Evolutionary conservation across 35 echinoderm and acorn worm species (phyloP), one percentile per base, ranked within the genome.

Genomic region (Acanthaster planci): DNA sequence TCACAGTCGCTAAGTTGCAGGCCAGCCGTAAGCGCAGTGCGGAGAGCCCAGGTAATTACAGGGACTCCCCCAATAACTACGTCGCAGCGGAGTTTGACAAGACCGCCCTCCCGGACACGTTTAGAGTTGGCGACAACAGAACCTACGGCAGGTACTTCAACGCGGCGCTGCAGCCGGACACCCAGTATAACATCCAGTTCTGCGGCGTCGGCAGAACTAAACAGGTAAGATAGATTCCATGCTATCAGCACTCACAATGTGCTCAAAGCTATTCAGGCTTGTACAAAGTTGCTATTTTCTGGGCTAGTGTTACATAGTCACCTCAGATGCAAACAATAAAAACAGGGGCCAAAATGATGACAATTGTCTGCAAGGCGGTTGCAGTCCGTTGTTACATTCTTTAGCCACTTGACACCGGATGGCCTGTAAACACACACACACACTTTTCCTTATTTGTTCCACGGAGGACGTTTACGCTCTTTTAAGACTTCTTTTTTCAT

Each of bases 71-170:
- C 17, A n/a, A 85, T 23, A 26, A 47, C 15, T 85, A 85, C 83
- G 47, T 85, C 27, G 60, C 83, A 2, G 83, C 19, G 2, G 67
- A 85, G 47, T 85, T 85, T n/a, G 42, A 37, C 38, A 75, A 76
- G 53, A 52, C 36, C 39, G 53, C 18, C 15, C 64, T 68, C 3
- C 83, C 83, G 0, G 22, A 9, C 1, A 85, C 39, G 34, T 85
- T 85, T 47, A 42, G 35, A 36, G 67, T 85, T 0, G 83, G 83
- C 16, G 64, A 85, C 39, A 85, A 85, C 64, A 85, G 76, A 42
- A 85, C 83, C 2, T 76, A 85, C 42, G 60, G 60, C 14, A 60
- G 83, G 17, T 85, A 76, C 64, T 75, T 76, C 53, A 85, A 85
- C 58, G 37, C 83, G 5, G 57, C 83, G 12, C 58, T 85, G 44